Evolutionary conservation across 2,888 invertebrate species (phyloP).

Genomic region (Papilio gigon): DNA sequence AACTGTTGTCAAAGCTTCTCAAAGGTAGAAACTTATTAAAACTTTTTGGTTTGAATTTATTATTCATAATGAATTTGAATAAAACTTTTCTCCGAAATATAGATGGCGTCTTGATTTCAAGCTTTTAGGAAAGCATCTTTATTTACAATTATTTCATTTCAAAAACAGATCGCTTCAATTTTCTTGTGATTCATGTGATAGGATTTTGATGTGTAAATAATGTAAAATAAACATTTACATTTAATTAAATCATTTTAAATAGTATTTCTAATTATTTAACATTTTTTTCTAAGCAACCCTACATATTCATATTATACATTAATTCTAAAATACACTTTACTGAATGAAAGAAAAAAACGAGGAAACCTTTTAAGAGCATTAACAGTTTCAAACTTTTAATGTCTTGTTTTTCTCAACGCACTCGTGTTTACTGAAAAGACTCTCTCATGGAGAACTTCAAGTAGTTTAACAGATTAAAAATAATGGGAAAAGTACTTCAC

Average conservation of each 20-base stretch:
- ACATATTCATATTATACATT: not conserved
- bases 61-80: conserved; percentile 14
- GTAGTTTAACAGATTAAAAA: conserved; percentile 27
- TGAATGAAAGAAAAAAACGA: conserved; percentile 10
- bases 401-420: conserved; percentile 28
- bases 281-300: not conserved
- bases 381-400: conserved; percentile 31
- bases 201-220: too few relatives aligned
- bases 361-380: conserved; percentile 33
- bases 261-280: too few relatives aligned
- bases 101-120: conserved; percentile 3
- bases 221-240: too few relatives aligned
- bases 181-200: not conserved
- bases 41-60: conserved; percentile 17
- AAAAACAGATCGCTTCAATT: not conserved
- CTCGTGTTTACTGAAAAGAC: conserved; percentile 27
- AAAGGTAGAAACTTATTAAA: conserved; percentile 17
- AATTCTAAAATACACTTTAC: conserved; percentile 4
- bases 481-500: not conserved
- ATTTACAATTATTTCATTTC: not conserved
- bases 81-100: not conserved
- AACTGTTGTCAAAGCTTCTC: conserved; percentile 15
- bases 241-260: too few relatives aligned
- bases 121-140: not conserved
- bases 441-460: not conserved